These are phyloP conservation scores for Epirrhoe tristata DNA, from an alignment of 2,888 invertebrate genomes.

Conservation along the genomic window DNA sequence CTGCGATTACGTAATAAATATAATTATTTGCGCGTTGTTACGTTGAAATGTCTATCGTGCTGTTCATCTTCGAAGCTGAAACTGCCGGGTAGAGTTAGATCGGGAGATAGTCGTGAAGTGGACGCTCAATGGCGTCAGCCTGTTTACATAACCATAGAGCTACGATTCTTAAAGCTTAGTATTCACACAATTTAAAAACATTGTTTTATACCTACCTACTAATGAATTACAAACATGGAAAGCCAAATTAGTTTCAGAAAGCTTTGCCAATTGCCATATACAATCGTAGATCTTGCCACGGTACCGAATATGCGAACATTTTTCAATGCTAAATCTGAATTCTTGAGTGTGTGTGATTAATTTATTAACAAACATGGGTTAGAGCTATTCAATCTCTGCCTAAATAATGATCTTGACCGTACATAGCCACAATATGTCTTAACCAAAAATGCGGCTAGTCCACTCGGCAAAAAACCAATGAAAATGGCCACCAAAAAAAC, in stretches of 20 bases:
- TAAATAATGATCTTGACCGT: slow-evolving; percentile 39
- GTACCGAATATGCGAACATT: too few species aligned
- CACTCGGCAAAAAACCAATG: slow-evolving; percentile 43
- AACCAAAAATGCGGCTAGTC: slow-evolving; percentile 44
- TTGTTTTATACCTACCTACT: neutral
- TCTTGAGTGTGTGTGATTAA: slow-evolving; percentile 2
- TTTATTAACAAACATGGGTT: slow-evolving; percentile 2
- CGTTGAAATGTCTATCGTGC: slow-evolving; percentile 28
- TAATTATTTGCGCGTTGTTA: slow-evolving; percentile 38
- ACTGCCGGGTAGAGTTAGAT: slow-evolving; percentile 21
- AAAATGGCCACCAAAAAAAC: slow-evolving; percentile 43
- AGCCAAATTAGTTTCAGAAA: too few species aligned
- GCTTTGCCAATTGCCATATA: neutral
- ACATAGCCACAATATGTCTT: slow-evolving; percentile 40
- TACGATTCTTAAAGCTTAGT: slow-evolving; percentile 1
- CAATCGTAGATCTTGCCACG: too few species aligned
- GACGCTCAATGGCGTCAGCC: slow-evolving; percentile 19
- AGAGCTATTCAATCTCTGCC: slow-evolving; percentile 36
- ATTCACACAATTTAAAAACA: neutral
- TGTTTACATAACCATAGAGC: slow-evolving; percentile 23
- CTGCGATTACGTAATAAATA: slow-evolving; percentile 39
- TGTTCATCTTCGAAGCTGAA: slow-evolving; percentile 25
- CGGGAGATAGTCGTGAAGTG: slow-evolving; percentile 27
- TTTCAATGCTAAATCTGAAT: neutral
- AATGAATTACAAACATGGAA: too few species aligned